Base-by-base conservation (phyloP, 2,888 invertebrate species). In the Leptogaster cylindrica region DNA sequence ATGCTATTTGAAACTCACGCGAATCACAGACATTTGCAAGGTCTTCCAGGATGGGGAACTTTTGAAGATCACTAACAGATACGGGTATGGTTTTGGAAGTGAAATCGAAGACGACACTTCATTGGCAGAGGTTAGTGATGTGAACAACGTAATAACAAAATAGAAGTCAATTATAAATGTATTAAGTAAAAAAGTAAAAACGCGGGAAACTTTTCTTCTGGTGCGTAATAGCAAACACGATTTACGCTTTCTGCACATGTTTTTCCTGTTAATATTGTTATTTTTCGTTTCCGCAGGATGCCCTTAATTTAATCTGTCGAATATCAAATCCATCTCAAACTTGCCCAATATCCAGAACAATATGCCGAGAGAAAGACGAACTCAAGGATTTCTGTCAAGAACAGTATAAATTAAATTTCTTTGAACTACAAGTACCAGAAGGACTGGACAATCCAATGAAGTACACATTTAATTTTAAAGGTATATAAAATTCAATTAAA, bases 371-470 rank as follows among this genome's bases (percentile, higher is more conserved):
- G 67, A 69, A 68, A 1, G 79, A 79, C 44, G 80, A 80, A 68
- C 67, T 72, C 46, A 76, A 75, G 50, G 75, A 77, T 28, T 80
- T 80, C 16, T 77, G 74, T 3, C 74, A 74, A 20, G 79, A 79
- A 20, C 77, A 78, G 65, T 80, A 80, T 71, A 79, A 79, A 73
- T 69, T 78, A 31, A 78, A 79, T 70, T 78, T 77, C 71, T 74
- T 78, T 10, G 79, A 79, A 51, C 65, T 80, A 36, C 79, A 79
- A 68, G 75, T 79, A 14, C 78, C 79, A 14, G 76, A 77, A 8
- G 80, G 80, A 1, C 75, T 77, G 50, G 79, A 79, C 4, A 78
- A 80, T 74, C 80, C 80, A 1, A 71, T 77, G 66, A 75, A 76
- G 27, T 79, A 72, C 61, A 73, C 70, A 16, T 74, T 76, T 7